Evolutionary conservation across 2,113 vertebrate species (phyloP).

Genomic region (Anarhynchus alexandrinus): DNA sequence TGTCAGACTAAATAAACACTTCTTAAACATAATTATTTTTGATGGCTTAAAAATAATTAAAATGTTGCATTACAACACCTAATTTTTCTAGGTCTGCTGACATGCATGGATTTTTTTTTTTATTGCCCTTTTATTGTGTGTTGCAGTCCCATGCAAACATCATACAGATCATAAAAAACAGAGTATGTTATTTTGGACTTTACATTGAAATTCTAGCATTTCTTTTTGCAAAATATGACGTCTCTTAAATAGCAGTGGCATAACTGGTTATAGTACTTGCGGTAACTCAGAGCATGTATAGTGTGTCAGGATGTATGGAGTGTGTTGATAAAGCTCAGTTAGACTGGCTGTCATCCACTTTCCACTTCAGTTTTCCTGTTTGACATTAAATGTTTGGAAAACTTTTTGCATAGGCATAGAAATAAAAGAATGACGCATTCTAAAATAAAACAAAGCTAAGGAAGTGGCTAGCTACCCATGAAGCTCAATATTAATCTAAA

Average conservation of each 20-base stretch:
- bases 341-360: constrained; percentile 58
- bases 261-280: background rate
- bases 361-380: constrained; percentile 56
- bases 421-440: constrained; percentile 22
- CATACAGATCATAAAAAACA: background rate
- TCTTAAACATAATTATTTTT: background rate
- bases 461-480: background rate
- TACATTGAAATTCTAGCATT: background rate
- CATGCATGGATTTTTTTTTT: background rate
- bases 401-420: constrained; percentile 11
- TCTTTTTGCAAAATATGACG: background rate
- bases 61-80: background rate
- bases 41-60: background rate
- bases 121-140: background rate
- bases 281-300: background rate
- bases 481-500: background rate
- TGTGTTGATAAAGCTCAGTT: constrained; percentile 33
- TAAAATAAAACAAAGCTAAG: constrained; percentile 40
- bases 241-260: background rate
- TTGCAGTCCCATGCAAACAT: background rate
- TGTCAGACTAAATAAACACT: background rate
- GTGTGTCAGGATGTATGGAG: constrained; percentile 19
- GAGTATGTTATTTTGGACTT: background rate
- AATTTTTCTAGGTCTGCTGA: background rate
- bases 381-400: constrained; percentile 46